Evolutionary conservation across 2,113 vertebrate species (phyloP).

Genomic region (Synodontis membranacea): DNA sequence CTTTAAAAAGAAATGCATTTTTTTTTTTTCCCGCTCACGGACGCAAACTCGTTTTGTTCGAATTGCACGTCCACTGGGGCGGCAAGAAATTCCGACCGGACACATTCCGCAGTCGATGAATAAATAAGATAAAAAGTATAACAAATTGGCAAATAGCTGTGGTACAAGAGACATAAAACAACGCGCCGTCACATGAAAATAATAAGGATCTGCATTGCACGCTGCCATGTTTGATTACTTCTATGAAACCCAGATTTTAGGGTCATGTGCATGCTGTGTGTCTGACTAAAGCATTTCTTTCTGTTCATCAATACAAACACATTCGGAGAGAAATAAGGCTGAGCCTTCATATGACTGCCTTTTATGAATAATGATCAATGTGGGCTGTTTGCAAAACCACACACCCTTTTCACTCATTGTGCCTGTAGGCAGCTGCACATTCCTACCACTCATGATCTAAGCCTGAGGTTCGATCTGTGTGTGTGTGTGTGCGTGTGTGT

Average conservation of each 20-base stretch:
- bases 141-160: not conserved
- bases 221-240: conserved; percentile 16
- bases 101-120: not conserved
- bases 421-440: conserved; percentile 64
- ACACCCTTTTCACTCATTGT: conserved; percentile 50
- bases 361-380: conserved; percentile 64
- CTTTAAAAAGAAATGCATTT: not conserved
- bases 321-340: conserved; percentile 18
- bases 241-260: conserved; percentile 13
- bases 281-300: conserved; percentile 42
- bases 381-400: conserved; percentile 57
- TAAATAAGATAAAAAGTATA: no score
- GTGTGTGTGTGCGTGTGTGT: conserved; percentile 31
- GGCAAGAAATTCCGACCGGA: not conserved
- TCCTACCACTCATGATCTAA: conserved; percentile 63
- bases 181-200: not conserved
- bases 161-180: not conserved
- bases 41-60: not conserved
- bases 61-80: not conserved
- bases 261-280: conserved; percentile 27
- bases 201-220: not conserved
- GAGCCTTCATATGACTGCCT: conserved; percentile 50
- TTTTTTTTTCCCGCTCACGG: not conserved
- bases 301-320: conserved; percentile 31
- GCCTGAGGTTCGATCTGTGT: conserved; percentile 37